Evolutionary conservation across 1,140 invertebrate genomes (phyloP), one percentile per base, ranked within the genome.

Genomic region (Bombus waltoni): DNA sequence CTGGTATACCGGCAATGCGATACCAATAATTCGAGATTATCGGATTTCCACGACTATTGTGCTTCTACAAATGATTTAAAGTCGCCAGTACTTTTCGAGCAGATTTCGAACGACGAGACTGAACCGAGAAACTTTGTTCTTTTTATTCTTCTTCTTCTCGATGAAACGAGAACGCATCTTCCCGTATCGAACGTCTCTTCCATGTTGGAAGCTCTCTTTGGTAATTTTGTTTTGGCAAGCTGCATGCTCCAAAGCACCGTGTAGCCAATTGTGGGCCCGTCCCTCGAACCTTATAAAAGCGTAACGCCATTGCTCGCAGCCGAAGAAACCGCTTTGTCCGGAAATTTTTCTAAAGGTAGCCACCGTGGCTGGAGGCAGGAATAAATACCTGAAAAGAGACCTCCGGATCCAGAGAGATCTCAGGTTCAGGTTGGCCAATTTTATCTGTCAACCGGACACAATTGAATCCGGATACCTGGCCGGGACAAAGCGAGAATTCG

Each of bases 321-420:
- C 35, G 42, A 57, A 6, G 11, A 62, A 53, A 15, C 22, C 53
- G 66, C 68, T 85, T 81, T 85, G 83, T 85, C 35, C 71, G 4
- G 35, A 42, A 10, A 86, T 62, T 70, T 85, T 85, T 85, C 84
- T 85, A 81, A 85, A 85, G 84, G 38, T 32, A 62, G 62, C 6
- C 47, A 38, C 15, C 44, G 22, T 15, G 28, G 47, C 38, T 35
- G 22, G 9, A 2, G 3, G 28, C 38, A 53, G 18, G 72, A 59
- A 81, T 81, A 85, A 85, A 81, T 85, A 85, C 78, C 84, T 85
- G 79, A 85, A 85, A 70, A 81, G 32, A 62, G 15, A 42, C 22
- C 71, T 38, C 4, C 13, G 18, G 35, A 42, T 28, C 59, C 62
- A 13, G 18, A 71, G 65, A 80, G 62, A 8, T 32, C 57, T 59